These are phyloP conservation scores for Acropora tenuis DNA, from an alignment of 64 coral and sea anemone species.

Conservation along the genomic window DNA sequence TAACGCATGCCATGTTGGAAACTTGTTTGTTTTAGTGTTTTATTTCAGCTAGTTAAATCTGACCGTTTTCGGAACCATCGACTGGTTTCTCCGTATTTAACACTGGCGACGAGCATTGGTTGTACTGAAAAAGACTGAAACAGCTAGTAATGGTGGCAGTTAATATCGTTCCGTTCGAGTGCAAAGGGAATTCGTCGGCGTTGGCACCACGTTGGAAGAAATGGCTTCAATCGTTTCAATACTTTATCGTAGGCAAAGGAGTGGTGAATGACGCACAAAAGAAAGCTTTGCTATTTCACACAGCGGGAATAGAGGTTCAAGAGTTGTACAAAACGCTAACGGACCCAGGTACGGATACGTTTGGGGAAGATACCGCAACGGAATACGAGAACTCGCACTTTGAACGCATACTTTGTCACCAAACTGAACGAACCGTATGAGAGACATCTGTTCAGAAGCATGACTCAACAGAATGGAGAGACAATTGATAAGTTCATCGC, in stretches of 20 bases:
- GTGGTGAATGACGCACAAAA: conserved; percentile 53
- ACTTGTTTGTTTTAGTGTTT: too few relatives aligned
- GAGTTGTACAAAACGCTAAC: conserved; percentile 51
- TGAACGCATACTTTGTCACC: conserved; percentile 54
- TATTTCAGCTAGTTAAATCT: too few relatives aligned
- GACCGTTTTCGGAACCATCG: too few relatives aligned
- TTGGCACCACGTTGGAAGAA: conserved; percentile 62
- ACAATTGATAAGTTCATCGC: conserved; percentile 61
- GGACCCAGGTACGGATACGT: conserved; percentile 32
- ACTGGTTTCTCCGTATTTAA: not conserved
- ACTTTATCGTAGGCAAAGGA: conserved; percentile 54
- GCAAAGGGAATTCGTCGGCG: conserved; percentile 31
- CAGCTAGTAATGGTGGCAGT: not conserved
- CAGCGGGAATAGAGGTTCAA: conserved; percentile 57
- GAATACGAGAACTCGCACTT: conserved; percentile 26
- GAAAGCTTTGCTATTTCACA: conserved; percentile 57
- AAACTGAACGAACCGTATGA: conserved; percentile 56
- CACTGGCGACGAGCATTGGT: not conserved
- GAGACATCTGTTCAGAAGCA: conserved; percentile 44
- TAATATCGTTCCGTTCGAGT: not conserved
- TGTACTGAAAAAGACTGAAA: not conserved
- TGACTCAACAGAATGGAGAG: conserved; percentile 54
- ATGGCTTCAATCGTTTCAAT: conserved; percentile 73
- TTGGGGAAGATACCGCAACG: conserved; percentile 4
- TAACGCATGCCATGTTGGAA: too few relatives aligned